phyloP scores from a whole-genome alignment of 2,113 vertebrate species.

The Ovibos moschatus region DNA sequence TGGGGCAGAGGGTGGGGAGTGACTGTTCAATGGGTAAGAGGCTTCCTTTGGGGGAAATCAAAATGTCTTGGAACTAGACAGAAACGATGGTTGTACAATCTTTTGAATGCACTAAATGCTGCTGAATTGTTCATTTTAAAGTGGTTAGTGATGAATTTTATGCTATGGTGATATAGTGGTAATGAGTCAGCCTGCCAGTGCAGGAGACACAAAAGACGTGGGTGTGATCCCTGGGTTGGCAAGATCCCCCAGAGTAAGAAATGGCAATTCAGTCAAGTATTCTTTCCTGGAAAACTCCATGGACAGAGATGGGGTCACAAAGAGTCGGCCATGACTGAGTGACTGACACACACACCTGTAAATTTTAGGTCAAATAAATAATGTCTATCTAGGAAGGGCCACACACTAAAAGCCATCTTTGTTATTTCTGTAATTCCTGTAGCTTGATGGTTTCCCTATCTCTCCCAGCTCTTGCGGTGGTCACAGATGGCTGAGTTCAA shows the following conservation, averaged over 20 bases:
- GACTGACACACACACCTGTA: neutral
- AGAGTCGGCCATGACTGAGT: neutral
- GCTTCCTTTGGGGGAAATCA: neutral
- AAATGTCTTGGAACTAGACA: neutral
- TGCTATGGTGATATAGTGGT: neutral
- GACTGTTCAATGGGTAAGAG: neutral
- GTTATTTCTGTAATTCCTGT: neutral
- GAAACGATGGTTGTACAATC: neutral
- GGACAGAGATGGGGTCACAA: neutral
- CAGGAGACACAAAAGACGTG: neutral
- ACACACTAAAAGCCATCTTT: neutral
- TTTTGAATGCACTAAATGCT: neutral
- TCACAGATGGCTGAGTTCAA: neutral
- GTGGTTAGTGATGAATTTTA: neutral
- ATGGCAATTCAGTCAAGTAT: neutral
- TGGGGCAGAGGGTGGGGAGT: neutral
- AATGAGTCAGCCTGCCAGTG: neutral
- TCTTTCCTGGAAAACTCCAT: neutral
- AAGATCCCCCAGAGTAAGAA: neutral
- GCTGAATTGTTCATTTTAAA: neutral
- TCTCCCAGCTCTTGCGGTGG: neutral
- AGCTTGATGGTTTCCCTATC: neutral
- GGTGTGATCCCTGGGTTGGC: neutral
- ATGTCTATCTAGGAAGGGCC: neutral
- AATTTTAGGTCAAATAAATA: slow-evolving; percentile 5